Evolutionary conservation across 2,113 vertebrate species (phyloP), one percentile per base, ranked within the genome.

Genomic region (Apteryx owenii): DNA sequence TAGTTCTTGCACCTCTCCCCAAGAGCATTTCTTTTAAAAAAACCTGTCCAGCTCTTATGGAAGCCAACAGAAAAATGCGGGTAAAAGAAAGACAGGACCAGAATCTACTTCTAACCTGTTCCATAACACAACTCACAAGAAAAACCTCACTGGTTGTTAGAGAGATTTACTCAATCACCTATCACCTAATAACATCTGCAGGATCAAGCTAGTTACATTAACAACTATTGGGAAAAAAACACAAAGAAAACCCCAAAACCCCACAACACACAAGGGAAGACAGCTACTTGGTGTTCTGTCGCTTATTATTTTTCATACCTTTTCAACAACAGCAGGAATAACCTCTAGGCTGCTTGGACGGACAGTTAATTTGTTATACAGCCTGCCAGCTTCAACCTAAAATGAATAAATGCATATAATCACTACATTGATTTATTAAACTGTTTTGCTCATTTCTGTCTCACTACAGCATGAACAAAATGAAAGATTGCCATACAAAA

Each of bases 301-400:
- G 78, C 2, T 75, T 48, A 76, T 51, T 87, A 88, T n/a, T 68
- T 56, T 89, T 79, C 93, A 54, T 98, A 99, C 99, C 99, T 99
- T 99, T 96, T 99, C 99, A 40, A 99, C 98, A 51, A 99, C 95
- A 88, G 98, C 97, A 19, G 99, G 99, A 93, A 99, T 99, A 95
- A 95, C 98, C 89, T 98, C 98, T 78, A 99, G 90, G 86, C 98
- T 99, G 98, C 98, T 99, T 71, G 99, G 99, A 82, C 99, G 98
- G 14, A 98, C 99, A 86, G 99, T 98, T 58, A 99, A 99, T 88
- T 99, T 99, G 98, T 98, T 99, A 94, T 99, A 99, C 25, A 99
- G 98, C 53, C 99, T 98, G 95, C 99, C 99, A 60, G 99, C 98
- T 98, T 99, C 99, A 95, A 99, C 99, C 99, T 99, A 91, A 51